Percentiles rank a stretch among this genome's conserved stretches.
Conservation (phyloP, 2,888 invertebrate species). For the Diarsia rubi region DNA sequence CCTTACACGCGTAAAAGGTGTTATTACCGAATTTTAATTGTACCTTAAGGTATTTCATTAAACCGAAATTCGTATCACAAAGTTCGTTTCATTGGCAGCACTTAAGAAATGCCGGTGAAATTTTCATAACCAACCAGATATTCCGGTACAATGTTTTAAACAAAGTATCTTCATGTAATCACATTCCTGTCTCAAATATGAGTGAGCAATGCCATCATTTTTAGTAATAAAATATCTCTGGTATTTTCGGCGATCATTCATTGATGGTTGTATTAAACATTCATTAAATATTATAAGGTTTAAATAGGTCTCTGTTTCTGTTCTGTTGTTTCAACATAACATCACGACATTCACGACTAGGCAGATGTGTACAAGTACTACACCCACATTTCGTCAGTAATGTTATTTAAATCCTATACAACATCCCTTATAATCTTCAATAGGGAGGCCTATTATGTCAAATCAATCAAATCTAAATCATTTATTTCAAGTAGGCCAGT, state of each 20-base stretch:
- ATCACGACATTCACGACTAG: no score
- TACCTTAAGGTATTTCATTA: conserved; percentile 63
- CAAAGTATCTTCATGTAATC: conserved; percentile 60
- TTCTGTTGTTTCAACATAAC: no score
- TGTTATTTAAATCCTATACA: no score
- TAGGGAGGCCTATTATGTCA: no score
- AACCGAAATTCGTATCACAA: conserved; percentile 54
- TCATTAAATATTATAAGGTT: conserved; percentile 9
- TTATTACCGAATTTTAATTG: conserved; percentile 65
- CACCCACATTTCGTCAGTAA: no score
- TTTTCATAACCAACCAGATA: conserved; percentile 65
- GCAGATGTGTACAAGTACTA: no score
- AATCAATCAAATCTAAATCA: no score
- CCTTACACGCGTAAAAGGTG: conserved; percentile 50
- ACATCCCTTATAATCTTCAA: no score
- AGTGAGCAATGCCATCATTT: conserved; percentile 48
- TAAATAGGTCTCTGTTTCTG: background rate
- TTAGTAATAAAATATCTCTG: conserved; percentile 52
- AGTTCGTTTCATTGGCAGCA: conserved; percentile 53
- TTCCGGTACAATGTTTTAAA: conserved; percentile 58
- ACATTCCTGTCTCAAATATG: conserved; percentile 64
- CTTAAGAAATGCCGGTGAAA: conserved; percentile 56
- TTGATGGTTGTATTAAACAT: conserved; percentile 36
- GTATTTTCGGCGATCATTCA: conserved; percentile 36
- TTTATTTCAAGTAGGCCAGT: no score